Evolutionary conservation across 2,888 invertebrate genomes (phyloP).

Genomic region (Heliconius aoede): DNA sequence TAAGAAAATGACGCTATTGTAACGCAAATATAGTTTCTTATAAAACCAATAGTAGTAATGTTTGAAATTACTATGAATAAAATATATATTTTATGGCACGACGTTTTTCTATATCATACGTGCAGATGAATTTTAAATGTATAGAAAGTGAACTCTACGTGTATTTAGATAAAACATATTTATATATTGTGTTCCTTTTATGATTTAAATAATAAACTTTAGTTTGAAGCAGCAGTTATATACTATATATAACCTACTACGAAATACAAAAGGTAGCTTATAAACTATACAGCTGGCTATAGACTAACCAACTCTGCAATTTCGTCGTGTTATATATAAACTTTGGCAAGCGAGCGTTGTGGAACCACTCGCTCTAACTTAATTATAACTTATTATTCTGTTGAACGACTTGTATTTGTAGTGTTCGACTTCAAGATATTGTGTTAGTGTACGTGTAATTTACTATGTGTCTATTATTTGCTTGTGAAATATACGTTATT

Average conservation of each 20-base stretch:
- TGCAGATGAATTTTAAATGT: too few species aligned
- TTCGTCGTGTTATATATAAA: background rate
- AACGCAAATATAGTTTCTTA: too few species aligned
- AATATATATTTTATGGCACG: too few species aligned
- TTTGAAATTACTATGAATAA: too few species aligned
- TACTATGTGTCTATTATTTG: background rate
- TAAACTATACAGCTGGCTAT: background rate
- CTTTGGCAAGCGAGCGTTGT: slow-evolving; percentile 3
- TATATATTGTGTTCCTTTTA: too few species aligned
- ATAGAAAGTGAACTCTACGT: too few species aligned
- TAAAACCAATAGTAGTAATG: too few species aligned
- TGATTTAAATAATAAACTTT: too few species aligned
- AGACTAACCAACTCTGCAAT: slow-evolving; percentile 7
- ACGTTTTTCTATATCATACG: too few species aligned
- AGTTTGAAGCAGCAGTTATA: too few species aligned
- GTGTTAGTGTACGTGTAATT: background rate
- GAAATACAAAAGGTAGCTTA: background rate
- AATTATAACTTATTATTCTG: slow-evolving; percentile 25
- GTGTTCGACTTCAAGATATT: background rate
- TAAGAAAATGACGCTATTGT: too few species aligned
- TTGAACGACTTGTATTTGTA: slow-evolving; percentile 14
- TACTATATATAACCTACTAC: background rate
- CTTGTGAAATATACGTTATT: background rate
- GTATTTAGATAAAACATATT: too few species aligned
- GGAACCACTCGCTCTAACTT: slow-evolving; percentile 14